These are phyloP conservation scores for Platypus cylindrus DNA, from an alignment of 2,888 invertebrate genomes.

Conservation along the genomic window DNA sequence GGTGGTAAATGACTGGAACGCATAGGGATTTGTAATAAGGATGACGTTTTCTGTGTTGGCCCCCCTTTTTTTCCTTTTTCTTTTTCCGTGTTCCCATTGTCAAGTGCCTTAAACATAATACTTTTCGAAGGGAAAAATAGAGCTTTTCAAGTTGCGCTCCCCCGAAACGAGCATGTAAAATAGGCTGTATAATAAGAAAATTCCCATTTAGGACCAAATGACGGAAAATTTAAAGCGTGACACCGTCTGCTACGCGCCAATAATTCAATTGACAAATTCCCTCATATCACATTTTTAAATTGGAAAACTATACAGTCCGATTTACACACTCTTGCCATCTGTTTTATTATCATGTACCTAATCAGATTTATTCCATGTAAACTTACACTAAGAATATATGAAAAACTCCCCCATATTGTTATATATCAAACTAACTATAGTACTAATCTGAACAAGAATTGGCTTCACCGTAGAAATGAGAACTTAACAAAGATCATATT, in stretches of 20 bases:
- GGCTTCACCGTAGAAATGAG: too few relatives aligned
- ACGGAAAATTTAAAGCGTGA: constrained; percentile 26
- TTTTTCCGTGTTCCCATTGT: constrained; percentile 21
- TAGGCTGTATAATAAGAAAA: constrained; percentile 31
- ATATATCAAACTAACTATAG: too few relatives aligned
- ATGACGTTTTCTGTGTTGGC: constrained; percentile 18
- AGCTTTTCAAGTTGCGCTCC: constrained; percentile 28
- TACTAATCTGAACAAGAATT: too few relatives aligned
- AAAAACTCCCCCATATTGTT: too few relatives aligned
- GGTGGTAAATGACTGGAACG: constrained; percentile 22
- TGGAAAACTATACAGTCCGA: constrained; percentile 5
- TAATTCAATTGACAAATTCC: constrained; percentile 20
- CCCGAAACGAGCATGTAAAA: constrained; percentile 32
- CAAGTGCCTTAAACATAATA: constrained; percentile 24
- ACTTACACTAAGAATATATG: too few relatives aligned
- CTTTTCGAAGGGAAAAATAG: constrained; percentile 26
- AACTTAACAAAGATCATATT: too few relatives aligned
- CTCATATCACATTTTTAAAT: constrained; percentile 10
- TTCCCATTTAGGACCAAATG: constrained; percentile 29
- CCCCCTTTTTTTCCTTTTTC: constrained; percentile 16
- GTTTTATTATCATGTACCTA: constrained; percentile 1
- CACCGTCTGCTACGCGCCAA: constrained; percentile 22
- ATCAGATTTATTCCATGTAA: too few relatives aligned
- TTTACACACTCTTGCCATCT: background rate
- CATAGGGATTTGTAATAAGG: constrained; percentile 21